Percentiles rank a stretch among this genome's conserved stretches.
Conservation (phyloP, 2,797 vertebrate species). For the Hirundo rustica region DNA sequence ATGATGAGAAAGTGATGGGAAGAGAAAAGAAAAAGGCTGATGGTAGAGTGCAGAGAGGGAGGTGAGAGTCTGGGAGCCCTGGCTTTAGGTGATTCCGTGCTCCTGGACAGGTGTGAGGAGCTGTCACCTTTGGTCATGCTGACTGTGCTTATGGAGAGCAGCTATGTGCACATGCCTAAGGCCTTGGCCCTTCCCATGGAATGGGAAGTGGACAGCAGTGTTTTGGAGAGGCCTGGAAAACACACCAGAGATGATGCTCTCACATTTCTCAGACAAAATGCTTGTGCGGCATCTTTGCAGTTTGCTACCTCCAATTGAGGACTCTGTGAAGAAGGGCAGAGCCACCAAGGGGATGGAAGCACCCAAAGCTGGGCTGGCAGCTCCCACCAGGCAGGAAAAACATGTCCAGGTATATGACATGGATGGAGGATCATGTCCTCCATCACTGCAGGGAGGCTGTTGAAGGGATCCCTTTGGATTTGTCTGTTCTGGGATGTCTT, state of each 20-base stretch:
- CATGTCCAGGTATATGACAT: fast-evolving
- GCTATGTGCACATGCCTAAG: neutral
- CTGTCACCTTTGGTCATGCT: neutral
- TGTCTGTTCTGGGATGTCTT: neutral
- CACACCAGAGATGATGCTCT: neutral
- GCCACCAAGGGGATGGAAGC: neutral
- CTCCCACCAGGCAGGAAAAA: neutral
- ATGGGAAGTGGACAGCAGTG: neutral
- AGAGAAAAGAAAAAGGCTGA: neutral
- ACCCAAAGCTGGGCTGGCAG: neutral
- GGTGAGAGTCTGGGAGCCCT: neutral
- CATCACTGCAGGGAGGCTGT: neutral
- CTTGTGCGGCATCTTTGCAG: neutral
- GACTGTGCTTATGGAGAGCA: neutral
- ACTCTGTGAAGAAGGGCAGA: neutral
- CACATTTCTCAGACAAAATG: neutral
- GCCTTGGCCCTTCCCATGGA: neutral
- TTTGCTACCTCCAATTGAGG: neutral
- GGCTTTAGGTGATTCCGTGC: neutral
- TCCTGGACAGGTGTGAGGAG: neutral
- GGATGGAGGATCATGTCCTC: no score
- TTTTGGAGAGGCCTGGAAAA: neutral
- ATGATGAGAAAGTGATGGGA: neutral
- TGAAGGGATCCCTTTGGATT: neutral
- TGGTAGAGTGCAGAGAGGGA: neutral